Base-by-base conservation (phyloP, 1,140 invertebrate species). In the Neelides sp. region DNA sequence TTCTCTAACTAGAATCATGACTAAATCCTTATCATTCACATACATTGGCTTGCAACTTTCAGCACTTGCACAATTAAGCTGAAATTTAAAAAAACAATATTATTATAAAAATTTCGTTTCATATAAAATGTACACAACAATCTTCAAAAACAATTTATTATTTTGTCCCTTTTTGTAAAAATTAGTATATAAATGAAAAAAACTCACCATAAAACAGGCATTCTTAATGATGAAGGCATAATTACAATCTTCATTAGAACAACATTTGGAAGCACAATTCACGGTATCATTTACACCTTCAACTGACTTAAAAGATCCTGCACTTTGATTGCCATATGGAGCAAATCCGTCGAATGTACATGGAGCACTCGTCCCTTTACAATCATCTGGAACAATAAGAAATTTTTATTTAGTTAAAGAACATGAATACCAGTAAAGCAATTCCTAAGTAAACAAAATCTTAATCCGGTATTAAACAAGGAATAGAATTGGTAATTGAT, bases 141-240 rank as follows among this genome's bases (percentile, higher is more conserved):
- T 32, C n/a, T n/a, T n/a, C 30, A 8, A 10, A 32, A 32, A 32
- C 8, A 32, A n/a, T n/a, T 32, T 8, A 32, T 32, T 32, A 32
- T 24, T 17, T 4, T 37, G 7, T 7, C 17, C 19, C 17, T 22
- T 37, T 19, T 19, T 8, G 8, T 19, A 12, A 24, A 4, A 32
- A 5, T 46, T 37, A 40, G 34, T 19, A 30, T 34, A 48, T 17
- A 3, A 20, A 24, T 1, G 17, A 17, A 2, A 32, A 34, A 30
- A 27, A 15, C 45, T 52, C 34, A 52, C 41, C 42, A 52, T n/a
- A 63, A 76, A 90, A 65, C 85, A 90, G 42, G 76, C 79, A 17
- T 68, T 66, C 57, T 85, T 78, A 50, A 77, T 76, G 63, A 84
- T 79, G 61, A 90, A 78, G 3, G 80, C 83, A 53, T 87, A 77